Base-by-base conservation (phyloP, 2,888 invertebrate species). In the Chorisops tibialis region DNA sequence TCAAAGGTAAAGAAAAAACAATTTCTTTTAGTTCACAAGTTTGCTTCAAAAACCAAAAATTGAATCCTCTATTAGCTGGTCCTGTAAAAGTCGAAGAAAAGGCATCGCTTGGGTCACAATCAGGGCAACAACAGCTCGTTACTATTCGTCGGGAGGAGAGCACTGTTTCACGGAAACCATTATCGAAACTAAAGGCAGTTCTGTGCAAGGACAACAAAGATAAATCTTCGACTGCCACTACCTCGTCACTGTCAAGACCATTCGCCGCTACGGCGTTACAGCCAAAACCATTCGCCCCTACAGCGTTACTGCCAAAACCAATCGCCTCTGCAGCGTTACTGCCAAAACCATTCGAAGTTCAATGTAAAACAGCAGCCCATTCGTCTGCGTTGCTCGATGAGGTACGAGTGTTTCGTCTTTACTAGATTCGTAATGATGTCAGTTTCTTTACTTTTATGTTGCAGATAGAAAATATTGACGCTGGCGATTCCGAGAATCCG, bases 401-500 rank as follows among this genome's bases (percentile, higher is more conserved):
- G 30, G 51, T 50, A 51, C 11, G 5, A 11, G 50, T 18, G 9
- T 43, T 43, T 45, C 38, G 18, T 49, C 16, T 49, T 19, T 19
- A 11, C 9, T 6, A 18, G 18, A 12, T 9, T 47, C 3, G 21
- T 2, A 14, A 22, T 39, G 14, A 11, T 24, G 21, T 11, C 16
- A 38, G 18, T 11, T 6, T 24, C 39, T 22, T 30, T 30, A n/a
- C n/a, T n/a, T n/a, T 35, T 30, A 12, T 18, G 56, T 65, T 74
- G 24, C 62, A 71, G 61, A 81, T 87, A 66, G 85, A 86, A 69
- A 86, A 91, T 70, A 90, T 93, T 73, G 94, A 94, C 72, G 82
- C 82, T 14, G 83, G 84, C 50, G 90, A 92, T 72, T 81, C 79
- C 41, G 82, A 84, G 47, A 92, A 91, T 75, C 88, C 91, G 3